Evolutionary conservation across 2,888 invertebrate genomes (phyloP).

Genomic region (Ganaspis brasiliensis): DNA sequence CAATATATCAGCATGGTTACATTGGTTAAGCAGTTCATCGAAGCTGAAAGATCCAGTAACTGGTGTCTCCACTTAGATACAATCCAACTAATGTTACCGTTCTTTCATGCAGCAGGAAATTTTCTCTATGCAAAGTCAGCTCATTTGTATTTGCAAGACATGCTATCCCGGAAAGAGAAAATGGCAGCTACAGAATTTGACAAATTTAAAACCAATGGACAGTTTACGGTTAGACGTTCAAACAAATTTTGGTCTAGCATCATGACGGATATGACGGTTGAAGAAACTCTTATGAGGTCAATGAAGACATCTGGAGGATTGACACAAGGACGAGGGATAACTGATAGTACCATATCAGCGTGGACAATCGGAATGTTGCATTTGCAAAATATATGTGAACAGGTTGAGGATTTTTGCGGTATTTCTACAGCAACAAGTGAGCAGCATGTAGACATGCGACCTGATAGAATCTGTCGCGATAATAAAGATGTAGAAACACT

Average conservation of each 20-base stretch:
- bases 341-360: conserved; percentile 65
- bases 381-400: conserved; percentile 61
- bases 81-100: conserved; percentile 71
- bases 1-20: conserved; percentile 68
- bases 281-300: conserved; percentile 59
- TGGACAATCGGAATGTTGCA: conserved; percentile 66
- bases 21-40: conserved; percentile 68
- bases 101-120: conserved; percentile 74
- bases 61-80: conserved; percentile 69
- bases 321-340: conserved; percentile 64
- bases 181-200: conserved; percentile 47
- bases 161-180: conserved; percentile 55
- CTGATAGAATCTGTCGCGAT: conserved; percentile 52
- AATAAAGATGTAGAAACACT: conserved; percentile 4
- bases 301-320: conserved; percentile 67
- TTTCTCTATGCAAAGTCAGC: conserved; percentile 72
- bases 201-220: conserved; percentile 52
- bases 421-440: conserved; percentile 60
- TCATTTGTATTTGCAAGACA: conserved; percentile 76
- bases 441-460: conserved; percentile 67
- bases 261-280: conserved; percentile 60
- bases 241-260: conserved; percentile 61
- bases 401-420: conserved; percentile 58
- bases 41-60: conserved; percentile 68
- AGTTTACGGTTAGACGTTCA: conserved; percentile 59